Evolutionary conservation across 2,113 vertebrate genomes (phyloP), one percentile per base, ranked within the genome.

Genomic region (Heterocephalus glaber): DNA sequence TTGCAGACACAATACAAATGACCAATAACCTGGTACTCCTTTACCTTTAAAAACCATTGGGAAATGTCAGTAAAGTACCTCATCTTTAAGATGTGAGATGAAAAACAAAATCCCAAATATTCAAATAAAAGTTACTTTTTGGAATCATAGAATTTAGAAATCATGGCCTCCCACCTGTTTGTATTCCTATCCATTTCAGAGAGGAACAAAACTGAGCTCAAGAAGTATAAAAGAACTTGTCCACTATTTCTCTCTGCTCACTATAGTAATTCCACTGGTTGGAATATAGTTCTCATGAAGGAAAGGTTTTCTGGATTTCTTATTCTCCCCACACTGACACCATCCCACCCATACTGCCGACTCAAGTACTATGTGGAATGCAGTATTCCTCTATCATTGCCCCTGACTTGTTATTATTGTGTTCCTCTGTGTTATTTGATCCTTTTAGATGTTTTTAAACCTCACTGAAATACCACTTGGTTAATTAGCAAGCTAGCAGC

Each of bases 221-320:
- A 93, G 52, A 91, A 44, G 38, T 84, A 87, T 72, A 72, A 61
- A 72, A 80, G 66, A 44, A 60, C 49, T 70, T 85, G 2, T 44
- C 47, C 8, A 76, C 54, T 89, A n/a, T 35, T 96, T 89, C n/a
- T 89, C 65, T 91, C 20, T 93, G n/a, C 2, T 86, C 72, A 92
- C 0, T 77, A 47, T 5, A 80, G 52, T 70, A 77, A 89, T 58
- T 92, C 82, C 20, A 49, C 16, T 82, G 44, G 65, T 28, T 94
- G 74, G 86, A 76, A 81, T 94, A 77, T 82, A 89, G 33, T 89
- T 94, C 35, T 94, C 61, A 89, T 22, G 89, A 81, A 88, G 44
- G 52, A 52, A 61, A 77, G 14, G 76, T 58, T 54, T 24, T 52
- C 58, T 93, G 44, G 41, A 35, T 58, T 17, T 47, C 52, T 24